Conservation (phyloP, 2,888 invertebrate genomes). For the Catocala sponsa region DNA sequence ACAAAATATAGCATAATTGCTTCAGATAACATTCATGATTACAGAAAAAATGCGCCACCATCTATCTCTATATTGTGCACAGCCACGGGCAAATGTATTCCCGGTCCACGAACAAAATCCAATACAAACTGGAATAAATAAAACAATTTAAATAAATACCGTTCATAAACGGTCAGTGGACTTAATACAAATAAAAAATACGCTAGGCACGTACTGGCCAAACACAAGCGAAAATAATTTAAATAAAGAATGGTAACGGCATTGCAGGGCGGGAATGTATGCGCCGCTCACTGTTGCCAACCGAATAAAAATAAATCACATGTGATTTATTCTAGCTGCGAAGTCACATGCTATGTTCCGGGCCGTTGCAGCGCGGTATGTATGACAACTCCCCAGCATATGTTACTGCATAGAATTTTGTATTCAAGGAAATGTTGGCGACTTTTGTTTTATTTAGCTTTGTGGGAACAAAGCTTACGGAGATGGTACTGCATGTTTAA, state of each 20-base stretch:
- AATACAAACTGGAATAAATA: conserved; percentile 35
- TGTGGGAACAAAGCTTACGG: conserved; percentile 10
- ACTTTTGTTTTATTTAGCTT: conserved; percentile 42
- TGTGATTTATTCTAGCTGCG: conserved; percentile 80
- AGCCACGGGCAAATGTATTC: conserved; percentile 8
- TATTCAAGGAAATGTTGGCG: conserved; percentile 50
- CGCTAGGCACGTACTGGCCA: conserved; percentile 42
- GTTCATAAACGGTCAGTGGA: conserved; percentile 41
- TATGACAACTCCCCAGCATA: conserved; percentile 62
- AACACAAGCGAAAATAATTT: conserved; percentile 68
- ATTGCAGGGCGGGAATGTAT: conserved; percentile 64
- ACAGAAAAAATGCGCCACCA: background rate
- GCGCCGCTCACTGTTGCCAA: conserved; percentile 73
- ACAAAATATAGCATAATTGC: background rate
- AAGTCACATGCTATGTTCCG: conserved; percentile 68
- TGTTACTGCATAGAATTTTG: conserved; percentile 55
- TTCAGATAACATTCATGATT: background rate
- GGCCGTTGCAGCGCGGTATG: conserved; percentile 60
- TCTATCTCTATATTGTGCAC: conserved; percentile 4
- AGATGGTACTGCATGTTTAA: conserved; percentile 18
- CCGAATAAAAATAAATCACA: conserved; percentile 86
- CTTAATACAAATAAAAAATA: conserved; percentile 45
- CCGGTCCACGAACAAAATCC: conserved; percentile 17
- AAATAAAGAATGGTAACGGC: conserved; percentile 71
- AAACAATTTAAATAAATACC: conserved; percentile 48